Evolutionary conservation across 2,113 vertebrate species (phyloP), one percentile per base, ranked within the genome.

Genomic region (Ptilonorhynchus violaceus): DNA sequence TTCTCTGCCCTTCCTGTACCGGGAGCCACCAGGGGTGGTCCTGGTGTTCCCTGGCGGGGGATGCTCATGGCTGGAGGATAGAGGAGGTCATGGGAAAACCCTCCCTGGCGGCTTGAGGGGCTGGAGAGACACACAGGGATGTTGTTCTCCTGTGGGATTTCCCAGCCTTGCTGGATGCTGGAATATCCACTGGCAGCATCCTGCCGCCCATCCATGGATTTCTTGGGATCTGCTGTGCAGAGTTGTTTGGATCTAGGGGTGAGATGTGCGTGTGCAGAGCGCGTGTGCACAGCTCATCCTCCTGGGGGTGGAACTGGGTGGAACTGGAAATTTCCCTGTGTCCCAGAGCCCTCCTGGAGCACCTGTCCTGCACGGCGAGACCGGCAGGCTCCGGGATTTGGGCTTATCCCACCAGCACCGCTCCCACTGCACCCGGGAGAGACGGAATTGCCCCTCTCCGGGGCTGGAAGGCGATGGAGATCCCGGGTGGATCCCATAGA

Each of bases 401-500:
- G 56, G 22, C 14, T 59, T 49, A 5, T 1, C 33, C 27, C 59
- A 21, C 23, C 72, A 22, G 56, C 41, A 10, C 13, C 2, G 0
- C 39, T 73, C 58, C 88, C 39, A 0, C 6, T 3, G 33, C 60
- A 1, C 42, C 37, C 37, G 58, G 25, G 16, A 27, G 18, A 7
- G 27, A 9, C 9, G 37, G 24, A 28, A 7, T 15, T 20, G 72
- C 10, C 49, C 49, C 41, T 73, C 13, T 4, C 6, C 17, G 1
- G 60, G 81, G 49, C 49, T 20, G 81, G 33, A 14, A 23, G 41
- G 47, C 0, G 2, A 52, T 20, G 63, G 6, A 25, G 17, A 59
- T 4, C 28, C 35, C 3, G 2, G 9, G 37, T 10, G 37, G 37
- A 1, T 15, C 15, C 13, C 1, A 0, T 0, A 3, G 13, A 6